phyloP scores from a whole-genome alignment of 2,888 invertebrate species.

The Branchellion lobata region DNA sequence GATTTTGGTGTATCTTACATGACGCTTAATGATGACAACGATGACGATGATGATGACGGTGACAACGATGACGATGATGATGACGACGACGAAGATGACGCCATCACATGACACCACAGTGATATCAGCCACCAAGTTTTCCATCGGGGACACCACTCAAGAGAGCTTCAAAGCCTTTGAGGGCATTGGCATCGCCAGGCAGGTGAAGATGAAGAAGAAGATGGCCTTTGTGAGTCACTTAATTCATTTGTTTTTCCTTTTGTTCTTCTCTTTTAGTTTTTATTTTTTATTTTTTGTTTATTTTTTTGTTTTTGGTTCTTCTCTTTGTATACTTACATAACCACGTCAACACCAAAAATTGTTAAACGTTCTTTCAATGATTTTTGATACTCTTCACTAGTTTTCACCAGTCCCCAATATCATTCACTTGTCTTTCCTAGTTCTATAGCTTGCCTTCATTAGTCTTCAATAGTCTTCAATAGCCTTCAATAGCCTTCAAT shows the following conservation, averaged over 20 bases:
- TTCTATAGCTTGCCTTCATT: no score
- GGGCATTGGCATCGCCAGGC: constrained; percentile 58
- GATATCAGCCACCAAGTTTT: constrained; percentile 57
- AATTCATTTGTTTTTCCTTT: not conserved
- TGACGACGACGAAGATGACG: no score
- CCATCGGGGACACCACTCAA: constrained; percentile 59
- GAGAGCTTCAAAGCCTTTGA: constrained; percentile 55
- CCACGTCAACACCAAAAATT: constrained; percentile 1
- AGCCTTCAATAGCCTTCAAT: no score
- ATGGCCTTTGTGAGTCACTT: constrained; percentile 57
- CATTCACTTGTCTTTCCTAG: no score
- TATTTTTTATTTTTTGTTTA: no score
- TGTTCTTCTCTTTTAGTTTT: no score
- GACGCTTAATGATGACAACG: not conserved
- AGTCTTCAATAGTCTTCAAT: no score
- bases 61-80: not conserved
- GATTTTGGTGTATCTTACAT: not conserved
- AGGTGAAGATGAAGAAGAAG: constrained; percentile 57
- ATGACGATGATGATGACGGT: not conserved
- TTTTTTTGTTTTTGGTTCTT: no score
- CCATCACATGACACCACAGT: constrained; percentile 56
- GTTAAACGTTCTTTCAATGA: not conserved
- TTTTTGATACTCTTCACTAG: no score
- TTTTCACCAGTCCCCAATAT: no score
- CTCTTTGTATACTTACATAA: not conserved